These are phyloP conservation scores for Polyodon spathula DNA, from an alignment of 2,113 vertebrate species.

Conservation along the genomic window DNA sequence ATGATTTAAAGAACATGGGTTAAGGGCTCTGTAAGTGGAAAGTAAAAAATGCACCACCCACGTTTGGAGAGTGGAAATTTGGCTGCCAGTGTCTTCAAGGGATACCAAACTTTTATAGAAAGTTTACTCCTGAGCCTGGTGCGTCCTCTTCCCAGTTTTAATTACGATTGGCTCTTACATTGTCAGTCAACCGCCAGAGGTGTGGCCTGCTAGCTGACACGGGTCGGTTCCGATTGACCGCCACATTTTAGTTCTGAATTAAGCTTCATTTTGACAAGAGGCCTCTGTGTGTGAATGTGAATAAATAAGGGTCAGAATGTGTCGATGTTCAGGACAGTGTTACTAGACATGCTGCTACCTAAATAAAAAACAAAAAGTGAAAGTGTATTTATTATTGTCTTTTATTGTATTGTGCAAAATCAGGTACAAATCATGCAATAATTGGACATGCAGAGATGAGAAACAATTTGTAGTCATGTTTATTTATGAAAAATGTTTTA, in stretches of 20 bases:
- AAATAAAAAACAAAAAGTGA: slow-evolving; percentile 47
- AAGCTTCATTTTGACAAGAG: slow-evolving; percentile 8
- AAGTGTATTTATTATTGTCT: slow-evolving; percentile 5
- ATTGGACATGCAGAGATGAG: no score
- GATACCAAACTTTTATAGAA: no score
- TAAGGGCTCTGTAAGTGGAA: not conserved
- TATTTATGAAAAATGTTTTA: no score
- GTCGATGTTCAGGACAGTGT: slow-evolving; percentile 29
- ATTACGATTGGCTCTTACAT: not conserved
- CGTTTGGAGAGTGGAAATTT: not conserved
- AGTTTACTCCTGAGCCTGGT: no score
- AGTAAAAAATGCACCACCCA: not conserved
- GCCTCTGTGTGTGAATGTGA: slow-evolving; percentile 10
- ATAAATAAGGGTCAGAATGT: slow-evolving; percentile 13
- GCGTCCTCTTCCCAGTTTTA: no score
- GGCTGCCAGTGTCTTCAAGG: no score
- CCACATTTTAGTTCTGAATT: not conserved
- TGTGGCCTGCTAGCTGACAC: not conserved
- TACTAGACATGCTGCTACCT: slow-evolving; percentile 47
- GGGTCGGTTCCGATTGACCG: not conserved
- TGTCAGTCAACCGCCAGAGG: not conserved
- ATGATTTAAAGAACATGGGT: no score
- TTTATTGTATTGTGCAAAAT: no score
- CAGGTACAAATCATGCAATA: no score
- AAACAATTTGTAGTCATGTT: no score